Conservation (phyloP, 2,113 vertebrate species). For the Noturus placidus region DNA sequence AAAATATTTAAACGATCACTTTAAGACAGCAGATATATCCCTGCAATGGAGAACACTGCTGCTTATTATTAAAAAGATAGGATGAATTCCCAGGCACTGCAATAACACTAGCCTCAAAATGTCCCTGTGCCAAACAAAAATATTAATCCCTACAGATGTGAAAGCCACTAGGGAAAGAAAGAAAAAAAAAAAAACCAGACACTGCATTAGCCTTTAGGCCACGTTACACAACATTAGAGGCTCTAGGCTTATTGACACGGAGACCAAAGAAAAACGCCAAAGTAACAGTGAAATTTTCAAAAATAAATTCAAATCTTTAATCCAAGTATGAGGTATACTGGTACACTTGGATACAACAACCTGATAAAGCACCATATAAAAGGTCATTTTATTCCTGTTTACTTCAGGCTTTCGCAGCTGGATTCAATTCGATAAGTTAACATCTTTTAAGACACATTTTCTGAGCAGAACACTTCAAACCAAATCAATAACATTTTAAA, state of each 20-base stretch:
- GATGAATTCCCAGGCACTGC: slow-evolving; percentile 16
- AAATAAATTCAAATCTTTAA: background rate
- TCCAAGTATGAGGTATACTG: background rate
- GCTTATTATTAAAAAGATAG: slow-evolving; percentile 6
- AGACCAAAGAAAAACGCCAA: background rate
- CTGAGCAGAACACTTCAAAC: background rate
- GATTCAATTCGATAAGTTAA: background rate
- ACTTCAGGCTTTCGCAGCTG: background rate
- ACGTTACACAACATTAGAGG: background rate
- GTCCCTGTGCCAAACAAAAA: slow-evolving; percentile 47
- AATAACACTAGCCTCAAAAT: slow-evolving; percentile 36
- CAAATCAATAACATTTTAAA: background rate
- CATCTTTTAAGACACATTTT: background rate
- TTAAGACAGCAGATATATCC: slow-evolving; percentile 19
- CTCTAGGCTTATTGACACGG: background rate
- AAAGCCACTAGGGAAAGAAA: background rate
- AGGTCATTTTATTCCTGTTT: background rate
- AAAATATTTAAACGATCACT: slow-evolving; percentile 43
- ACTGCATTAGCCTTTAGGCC: background rate
- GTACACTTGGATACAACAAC: background rate
- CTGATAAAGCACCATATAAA: background rate
- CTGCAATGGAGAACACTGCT: slow-evolving; percentile 33
- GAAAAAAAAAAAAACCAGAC: too few species aligned
- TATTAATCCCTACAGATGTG: slow-evolving; percentile 27
- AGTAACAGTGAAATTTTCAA: background rate